Percentiles rank a stretch among this genome's conserved stretches.
Evolutionary conservation across 2,888 invertebrate species (phyloP).

Genomic region (Cantharis lateralis): DNA sequence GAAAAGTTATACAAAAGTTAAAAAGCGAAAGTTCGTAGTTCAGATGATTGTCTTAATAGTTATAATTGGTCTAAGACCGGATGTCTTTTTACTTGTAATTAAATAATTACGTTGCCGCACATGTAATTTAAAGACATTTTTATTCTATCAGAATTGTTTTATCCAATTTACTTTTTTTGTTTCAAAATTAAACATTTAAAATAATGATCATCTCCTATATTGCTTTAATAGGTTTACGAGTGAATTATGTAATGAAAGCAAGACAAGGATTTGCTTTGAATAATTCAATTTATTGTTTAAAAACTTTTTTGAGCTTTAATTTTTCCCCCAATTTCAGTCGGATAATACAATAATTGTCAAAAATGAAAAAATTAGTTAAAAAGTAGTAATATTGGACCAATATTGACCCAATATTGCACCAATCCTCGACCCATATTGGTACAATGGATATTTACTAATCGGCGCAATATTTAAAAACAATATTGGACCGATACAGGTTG

Average conservation of each 20-base stretch:
- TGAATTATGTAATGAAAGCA: not conserved
- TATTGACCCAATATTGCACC: too few species aligned
- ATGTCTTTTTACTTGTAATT: constrained; percentile 39
- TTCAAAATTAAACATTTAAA: not conserved
- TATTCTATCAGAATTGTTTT: not conserved
- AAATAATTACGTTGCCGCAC: constrained; percentile 35
- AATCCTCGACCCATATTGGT: too few species aligned
- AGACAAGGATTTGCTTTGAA: not conserved
- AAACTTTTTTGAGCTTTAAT: not conserved
- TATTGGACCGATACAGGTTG: too few species aligned
- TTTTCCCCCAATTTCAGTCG: too few species aligned
- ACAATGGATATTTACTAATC: too few species aligned
- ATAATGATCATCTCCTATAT: not conserved
- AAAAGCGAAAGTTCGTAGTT: constrained; percentile 29
- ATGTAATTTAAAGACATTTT: constrained; percentile 10
- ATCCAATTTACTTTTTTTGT: not conserved
- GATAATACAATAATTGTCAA: too few species aligned
- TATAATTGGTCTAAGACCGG: constrained; percentile 38
- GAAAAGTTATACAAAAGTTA: constrained; percentile 24
- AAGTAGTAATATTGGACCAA: too few species aligned
- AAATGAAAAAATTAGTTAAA: too few species aligned
- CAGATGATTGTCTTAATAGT: constrained; percentile 27
- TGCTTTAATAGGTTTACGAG: not conserved
- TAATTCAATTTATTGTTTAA: not conserved
- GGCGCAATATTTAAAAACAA: too few species aligned